Percentiles rank a stretch among this genome's conserved stretches.
phyloP scores from a whole-genome alignment of 2,888 invertebrate genomes.

The Ophion costatus region DNA sequence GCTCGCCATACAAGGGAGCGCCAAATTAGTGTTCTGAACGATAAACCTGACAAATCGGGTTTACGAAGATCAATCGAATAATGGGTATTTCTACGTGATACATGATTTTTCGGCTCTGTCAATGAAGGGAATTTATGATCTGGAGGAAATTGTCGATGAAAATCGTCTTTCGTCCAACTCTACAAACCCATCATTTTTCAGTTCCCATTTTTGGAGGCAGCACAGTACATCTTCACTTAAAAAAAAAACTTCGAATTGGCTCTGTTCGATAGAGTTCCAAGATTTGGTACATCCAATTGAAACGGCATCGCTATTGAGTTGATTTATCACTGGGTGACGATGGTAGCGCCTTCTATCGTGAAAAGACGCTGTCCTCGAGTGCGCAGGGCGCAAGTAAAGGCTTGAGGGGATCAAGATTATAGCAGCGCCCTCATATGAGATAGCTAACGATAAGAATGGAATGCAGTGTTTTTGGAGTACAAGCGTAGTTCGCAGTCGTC shows the following conservation, averaged over 20 bases:
- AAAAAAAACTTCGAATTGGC: too few species aligned
- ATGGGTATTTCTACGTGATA: constrained; percentile 13
- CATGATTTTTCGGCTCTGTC: constrained; percentile 27
- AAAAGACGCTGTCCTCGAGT: constrained; percentile 5
- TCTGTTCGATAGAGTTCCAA: too few species aligned
- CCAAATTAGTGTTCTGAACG: constrained; percentile 74
- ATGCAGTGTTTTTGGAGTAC: constrained; percentile 11
- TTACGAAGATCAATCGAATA: constrained; percentile 44
- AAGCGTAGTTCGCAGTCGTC: constrained; percentile 44
- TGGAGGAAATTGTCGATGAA: not conserved
- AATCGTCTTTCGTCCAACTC: not conserved
- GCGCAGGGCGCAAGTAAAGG: constrained; percentile 21
- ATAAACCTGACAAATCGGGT: constrained; percentile 62
- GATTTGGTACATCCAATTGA: too few species aligned
- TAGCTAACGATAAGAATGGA: constrained; percentile 33
- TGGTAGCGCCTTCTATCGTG: not conserved
- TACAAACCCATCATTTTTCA: too few species aligned
- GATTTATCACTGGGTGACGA: not conserved
- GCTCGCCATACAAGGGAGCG: constrained; percentile 35
- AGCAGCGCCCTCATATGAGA: not conserved
- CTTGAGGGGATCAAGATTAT: constrained; percentile 7
- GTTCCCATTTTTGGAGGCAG: too few species aligned
- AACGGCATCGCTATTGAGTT: not conserved
- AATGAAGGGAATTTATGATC: not conserved
- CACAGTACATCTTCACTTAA: too few species aligned